Base-by-base conservation (phyloP, 2,888 invertebrate species). In the Philaethria dido region DNA sequence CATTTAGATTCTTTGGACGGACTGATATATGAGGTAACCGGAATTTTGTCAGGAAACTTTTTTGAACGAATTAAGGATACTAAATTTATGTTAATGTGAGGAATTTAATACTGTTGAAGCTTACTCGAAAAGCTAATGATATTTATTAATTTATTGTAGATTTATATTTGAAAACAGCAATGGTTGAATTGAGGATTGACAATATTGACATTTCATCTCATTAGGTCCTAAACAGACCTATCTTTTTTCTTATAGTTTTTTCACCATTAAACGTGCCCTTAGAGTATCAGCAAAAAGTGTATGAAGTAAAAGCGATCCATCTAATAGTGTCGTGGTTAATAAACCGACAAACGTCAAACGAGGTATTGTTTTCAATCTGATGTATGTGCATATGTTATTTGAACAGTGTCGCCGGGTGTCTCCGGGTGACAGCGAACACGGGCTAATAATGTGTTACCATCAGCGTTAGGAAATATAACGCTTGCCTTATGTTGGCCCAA, bases 291-390 rank as follows among this genome's bases (percentile, higher is more conserved):
- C 59, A 45, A 50, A 66, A 62, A 62, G 50, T 44, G 59, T 69
- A 69, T 69, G 62, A 66, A 66, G 63, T 61, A 33, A 69, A 64
- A 52, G 62, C 61, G 66, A 50, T 62, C 50, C 59, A 42, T 62
- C 61, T 68, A 70, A 73, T 69, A 44, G 61, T 63, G 69, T 71
- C 62, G 69, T 64, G 66, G 62, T 64, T 64, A 47, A 66, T 71
- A 68, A 64, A 71, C 69, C 55, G 66, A 72, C 69, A 65, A 69
- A 66, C 66, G 68, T 70, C 72, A 68, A 64, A 64, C 47, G n/a
- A 44, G 61, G 70, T 72, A 70, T 72, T 70, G 70, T 73, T 65
- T 65, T n/a, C 55, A 59, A 57, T 48, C 50, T 69, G 71, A 71
- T 72, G 54, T 73, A 72, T 73, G 67, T 64, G 64, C 62, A 68